Percentiles rank a stretch among this genome's conserved stretches.
These are phyloP conservation scores for Parauchenoglanis punctatus DNA, from an alignment of 2,797 vertebrate genomes.

Conservation along the genomic window DNA sequence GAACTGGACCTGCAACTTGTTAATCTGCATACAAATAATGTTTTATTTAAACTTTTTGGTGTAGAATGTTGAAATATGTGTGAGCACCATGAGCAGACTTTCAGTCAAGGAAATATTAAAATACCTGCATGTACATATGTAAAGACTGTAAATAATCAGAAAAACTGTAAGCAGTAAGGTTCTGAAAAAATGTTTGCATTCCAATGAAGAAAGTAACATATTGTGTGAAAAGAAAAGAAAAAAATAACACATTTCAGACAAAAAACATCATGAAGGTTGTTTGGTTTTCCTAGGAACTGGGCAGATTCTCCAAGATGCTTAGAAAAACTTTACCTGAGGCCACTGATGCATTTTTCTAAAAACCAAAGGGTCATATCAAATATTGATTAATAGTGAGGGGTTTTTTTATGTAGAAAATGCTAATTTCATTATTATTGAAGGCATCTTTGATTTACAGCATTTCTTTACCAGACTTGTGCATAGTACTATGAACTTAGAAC, in stretches of 20 bases:
- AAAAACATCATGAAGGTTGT: neutral
- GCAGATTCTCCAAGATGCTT: too few relatives aligned
- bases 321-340: neutral
- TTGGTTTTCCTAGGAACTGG: neutral
- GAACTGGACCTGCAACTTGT: conserved; percentile 1
- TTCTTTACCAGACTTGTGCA: neutral
- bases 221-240: neutral
- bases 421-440: conserved; percentile 5
- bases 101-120: neutral
- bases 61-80: neutral
- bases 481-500: too few relatives aligned
- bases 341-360: neutral
- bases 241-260: neutral
- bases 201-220: too few relatives aligned
- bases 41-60: neutral
- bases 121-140: neutral
- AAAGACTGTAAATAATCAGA: neutral
- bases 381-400: neutral
- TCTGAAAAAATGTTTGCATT: too few relatives aligned
- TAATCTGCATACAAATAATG: neutral
- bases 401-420: neutral
- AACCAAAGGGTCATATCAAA: neutral
- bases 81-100: neutral
- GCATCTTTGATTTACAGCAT: neutral
- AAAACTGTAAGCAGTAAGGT: too few relatives aligned